phyloP scores from a whole-genome alignment of 2,113 vertebrate species.

The Nicator chloris region DNA sequence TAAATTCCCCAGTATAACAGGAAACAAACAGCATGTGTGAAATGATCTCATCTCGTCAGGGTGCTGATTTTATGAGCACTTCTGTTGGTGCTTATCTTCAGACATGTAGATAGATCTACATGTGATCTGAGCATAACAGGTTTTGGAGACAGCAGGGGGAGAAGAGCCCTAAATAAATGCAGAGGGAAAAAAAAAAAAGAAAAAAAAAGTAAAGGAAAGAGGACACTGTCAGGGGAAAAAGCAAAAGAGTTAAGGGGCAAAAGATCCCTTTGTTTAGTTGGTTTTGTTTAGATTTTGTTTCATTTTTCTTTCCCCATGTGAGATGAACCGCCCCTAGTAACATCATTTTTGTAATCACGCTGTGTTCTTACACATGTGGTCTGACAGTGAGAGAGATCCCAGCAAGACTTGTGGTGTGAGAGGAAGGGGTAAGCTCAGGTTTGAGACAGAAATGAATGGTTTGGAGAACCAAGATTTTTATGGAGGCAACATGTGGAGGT shows the following conservation, averaged over 20 bases:
- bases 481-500: not conserved
- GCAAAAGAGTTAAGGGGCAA: no score
- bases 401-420: not conserved
- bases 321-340: not conserved
- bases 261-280: not conserved
- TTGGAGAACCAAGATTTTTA: not conserved
- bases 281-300: not conserved
- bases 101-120: not conserved
- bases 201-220: not conserved
- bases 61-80: constrained; percentile 17
- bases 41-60: constrained; percentile 28
- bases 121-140: not conserved
- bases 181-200: not conserved
- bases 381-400: not conserved
- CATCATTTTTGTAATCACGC: not conserved
- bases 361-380: not conserved
- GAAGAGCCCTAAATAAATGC: not conserved
- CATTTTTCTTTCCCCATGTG: not conserved
- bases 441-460: not conserved
- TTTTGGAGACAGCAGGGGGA: not conserved
- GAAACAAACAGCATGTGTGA: constrained; percentile 36
- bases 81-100: constrained; percentile 14
- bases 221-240: not conserved
- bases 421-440: not conserved
- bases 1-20: not conserved